Evolutionary conservation across 2,888 invertebrate species (phyloP).

Genomic region (Bombyx huttoni): DNA sequence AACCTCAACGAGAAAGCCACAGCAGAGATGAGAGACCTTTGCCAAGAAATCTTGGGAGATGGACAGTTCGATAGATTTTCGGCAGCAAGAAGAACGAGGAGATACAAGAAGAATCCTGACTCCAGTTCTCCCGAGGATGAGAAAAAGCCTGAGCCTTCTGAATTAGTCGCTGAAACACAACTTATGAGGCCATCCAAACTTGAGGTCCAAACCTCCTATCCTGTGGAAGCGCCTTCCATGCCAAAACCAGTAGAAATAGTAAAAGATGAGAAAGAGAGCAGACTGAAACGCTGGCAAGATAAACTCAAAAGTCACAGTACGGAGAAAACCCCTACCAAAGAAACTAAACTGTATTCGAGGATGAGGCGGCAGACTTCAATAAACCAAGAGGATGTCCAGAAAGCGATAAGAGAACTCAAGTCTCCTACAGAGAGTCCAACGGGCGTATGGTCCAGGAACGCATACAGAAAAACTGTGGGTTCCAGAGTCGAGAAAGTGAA

Average conservation of each 20-base stretch:
- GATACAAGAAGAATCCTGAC: slow-evolving; percentile 80
- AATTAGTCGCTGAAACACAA: slow-evolving; percentile 69
- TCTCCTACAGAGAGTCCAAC: slow-evolving; percentile 75
- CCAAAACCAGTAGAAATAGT: slow-evolving; percentile 43
- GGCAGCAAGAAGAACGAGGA: slow-evolving; percentile 83
- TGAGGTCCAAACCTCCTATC: slow-evolving; percentile 66
- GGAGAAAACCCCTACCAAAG: slow-evolving; percentile 58
- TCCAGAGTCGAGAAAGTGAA: slow-evolving; percentile 33
- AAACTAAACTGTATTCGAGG: slow-evolving; percentile 58
- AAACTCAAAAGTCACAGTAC: slow-evolving; percentile 74
- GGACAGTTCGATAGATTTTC: slow-evolving; percentile 91
- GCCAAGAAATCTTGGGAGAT: slow-evolving; percentile 75
- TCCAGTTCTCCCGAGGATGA: slow-evolving; percentile 72
- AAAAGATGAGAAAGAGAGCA: slow-evolving; percentile 71
- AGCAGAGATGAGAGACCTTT: slow-evolving; percentile 53
- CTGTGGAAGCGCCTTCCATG: slow-evolving; percentile 46
- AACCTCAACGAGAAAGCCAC: slow-evolving; percentile 38
- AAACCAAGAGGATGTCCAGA: slow-evolving; percentile 79
- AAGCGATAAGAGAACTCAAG: slow-evolving; percentile 76
- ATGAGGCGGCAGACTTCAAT: slow-evolving; percentile 78
- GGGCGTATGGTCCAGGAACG: slow-evolving; percentile 72
- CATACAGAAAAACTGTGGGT: slow-evolving; percentile 45
- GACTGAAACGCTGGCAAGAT: slow-evolving; percentile 80
- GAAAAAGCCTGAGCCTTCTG: slow-evolving; percentile 52
- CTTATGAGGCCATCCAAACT: slow-evolving; percentile 62